phyloP scores from a whole-genome alignment of 2,797 vertebrate species.

The Anguilla marmorata region DNA sequence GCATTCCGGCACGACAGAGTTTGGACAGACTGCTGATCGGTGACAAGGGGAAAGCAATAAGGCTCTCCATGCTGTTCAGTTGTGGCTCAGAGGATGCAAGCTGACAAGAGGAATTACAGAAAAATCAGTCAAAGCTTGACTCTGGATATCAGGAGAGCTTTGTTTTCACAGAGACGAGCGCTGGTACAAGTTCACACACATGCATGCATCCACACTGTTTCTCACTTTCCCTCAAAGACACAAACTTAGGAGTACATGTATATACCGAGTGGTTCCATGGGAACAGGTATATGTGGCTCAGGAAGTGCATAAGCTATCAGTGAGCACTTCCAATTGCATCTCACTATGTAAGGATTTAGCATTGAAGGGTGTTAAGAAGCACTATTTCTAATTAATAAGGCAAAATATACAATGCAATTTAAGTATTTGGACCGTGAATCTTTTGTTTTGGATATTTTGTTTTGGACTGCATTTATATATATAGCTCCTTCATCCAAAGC shows the following conservation, averaged over 20 bases:
- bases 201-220: background rate
- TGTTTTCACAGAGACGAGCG: constrained; percentile 38
- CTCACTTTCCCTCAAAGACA: background rate
- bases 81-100: constrained; percentile 33
- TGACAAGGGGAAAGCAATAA: constrained; percentile 19
- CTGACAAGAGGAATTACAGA: constrained; percentile 50
- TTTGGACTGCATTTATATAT: too few relatives aligned
- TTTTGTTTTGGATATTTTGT: too few relatives aligned
- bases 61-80: constrained; percentile 33
- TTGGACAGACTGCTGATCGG: constrained; percentile 35
- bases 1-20: constrained; percentile 29
- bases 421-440: too few relatives aligned
- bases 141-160: constrained; percentile 39
- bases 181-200: constrained; percentile 26
- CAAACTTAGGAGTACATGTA: background rate
- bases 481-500: too few relatives aligned
- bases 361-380: too few relatives aligned
- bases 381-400: too few relatives aligned
- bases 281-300: too few relatives aligned
- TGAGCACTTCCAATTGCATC: too few relatives aligned
- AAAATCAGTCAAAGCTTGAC: constrained; percentile 50
- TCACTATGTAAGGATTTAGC: too few relatives aligned
- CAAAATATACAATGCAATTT: too few relatives aligned
- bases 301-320: too few relatives aligned
- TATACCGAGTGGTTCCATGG: too few relatives aligned